These are phyloP conservation scores for Lutra lutra DNA, from an alignment of 2,797 vertebrate species.

Conservation along the genomic window DNA sequence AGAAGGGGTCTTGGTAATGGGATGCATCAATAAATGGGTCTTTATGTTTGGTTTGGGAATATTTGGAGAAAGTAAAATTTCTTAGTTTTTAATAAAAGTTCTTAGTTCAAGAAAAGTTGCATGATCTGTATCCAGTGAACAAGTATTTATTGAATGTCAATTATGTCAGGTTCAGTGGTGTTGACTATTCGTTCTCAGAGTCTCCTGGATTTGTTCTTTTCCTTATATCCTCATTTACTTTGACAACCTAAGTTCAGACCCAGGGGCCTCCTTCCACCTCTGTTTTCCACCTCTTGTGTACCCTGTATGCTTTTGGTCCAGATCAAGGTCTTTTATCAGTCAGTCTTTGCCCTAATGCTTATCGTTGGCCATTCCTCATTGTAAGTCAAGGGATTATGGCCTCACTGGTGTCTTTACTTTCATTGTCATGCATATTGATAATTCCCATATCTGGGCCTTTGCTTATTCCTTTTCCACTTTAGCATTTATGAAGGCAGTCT, in stretches of 20 bases:
- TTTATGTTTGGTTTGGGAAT: conserved; percentile 25
- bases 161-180: neutral
- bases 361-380: neutral
- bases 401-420: neutral
- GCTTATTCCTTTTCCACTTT: neutral
- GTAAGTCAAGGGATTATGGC: neutral
- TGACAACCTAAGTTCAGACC: neutral
- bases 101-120: conserved; percentile 20
- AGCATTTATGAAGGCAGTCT: conserved; percentile 8
- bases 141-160: neutral
- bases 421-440: neutral
- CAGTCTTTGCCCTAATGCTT: neutral
- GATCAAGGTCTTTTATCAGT: neutral
- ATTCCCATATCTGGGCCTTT: neutral
- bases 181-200: neutral
- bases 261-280: neutral
- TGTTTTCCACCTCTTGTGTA: neutral
- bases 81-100: neutral
- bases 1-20: neutral
- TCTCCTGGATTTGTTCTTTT: neutral
- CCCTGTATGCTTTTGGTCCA: neutral
- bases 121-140: neutral
- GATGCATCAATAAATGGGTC: neutral
- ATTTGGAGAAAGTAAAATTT: neutral
- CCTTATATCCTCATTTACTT: neutral